Percentiles rank a stretch among this genome's conserved stretches.
phyloP scores from a whole-genome alignment of 2,113 vertebrate species.

The Pelvicachromis taeniatus region DNA sequence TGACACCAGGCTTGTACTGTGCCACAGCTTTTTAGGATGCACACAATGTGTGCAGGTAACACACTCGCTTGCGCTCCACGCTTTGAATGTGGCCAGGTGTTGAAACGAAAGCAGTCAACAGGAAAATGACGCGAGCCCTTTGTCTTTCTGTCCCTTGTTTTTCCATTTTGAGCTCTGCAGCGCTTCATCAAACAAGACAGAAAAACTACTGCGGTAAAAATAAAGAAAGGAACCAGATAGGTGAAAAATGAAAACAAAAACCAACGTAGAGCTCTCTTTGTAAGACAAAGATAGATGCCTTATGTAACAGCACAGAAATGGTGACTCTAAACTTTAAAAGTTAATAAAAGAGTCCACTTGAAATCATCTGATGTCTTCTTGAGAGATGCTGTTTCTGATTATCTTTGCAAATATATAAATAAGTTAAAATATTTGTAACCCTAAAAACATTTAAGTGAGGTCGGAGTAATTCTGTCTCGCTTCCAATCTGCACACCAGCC shows the following conservation, averaged over 20 bases:
- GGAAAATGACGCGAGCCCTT: background rate
- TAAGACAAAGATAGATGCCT: background rate
- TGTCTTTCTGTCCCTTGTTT: background rate
- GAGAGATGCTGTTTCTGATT: background rate
- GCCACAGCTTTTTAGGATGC: background rate
- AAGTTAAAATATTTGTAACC: background rate
- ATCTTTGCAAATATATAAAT: background rate
- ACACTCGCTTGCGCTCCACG: background rate
- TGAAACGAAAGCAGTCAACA: background rate
- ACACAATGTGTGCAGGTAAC: background rate
- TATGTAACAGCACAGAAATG: background rate
- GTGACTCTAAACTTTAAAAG: background rate
- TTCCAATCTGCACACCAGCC: background rate
- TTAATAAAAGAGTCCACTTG: fast-evolving
- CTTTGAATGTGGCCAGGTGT: background rate
- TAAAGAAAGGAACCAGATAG: background rate
- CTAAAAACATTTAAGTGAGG: background rate
- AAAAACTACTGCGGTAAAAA: background rate
- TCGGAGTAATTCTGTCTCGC: background rate
- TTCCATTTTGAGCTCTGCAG: background rate
- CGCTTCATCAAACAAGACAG: background rate
- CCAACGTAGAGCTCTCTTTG: background rate
- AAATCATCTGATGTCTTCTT: background rate
- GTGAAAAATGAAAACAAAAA: background rate
- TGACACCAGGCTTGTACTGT: background rate